These are phyloP conservation scores for Aphelocoma coerulescens DNA, from an alignment of 2,113 vertebrate species.

Conservation along the genomic window DNA sequence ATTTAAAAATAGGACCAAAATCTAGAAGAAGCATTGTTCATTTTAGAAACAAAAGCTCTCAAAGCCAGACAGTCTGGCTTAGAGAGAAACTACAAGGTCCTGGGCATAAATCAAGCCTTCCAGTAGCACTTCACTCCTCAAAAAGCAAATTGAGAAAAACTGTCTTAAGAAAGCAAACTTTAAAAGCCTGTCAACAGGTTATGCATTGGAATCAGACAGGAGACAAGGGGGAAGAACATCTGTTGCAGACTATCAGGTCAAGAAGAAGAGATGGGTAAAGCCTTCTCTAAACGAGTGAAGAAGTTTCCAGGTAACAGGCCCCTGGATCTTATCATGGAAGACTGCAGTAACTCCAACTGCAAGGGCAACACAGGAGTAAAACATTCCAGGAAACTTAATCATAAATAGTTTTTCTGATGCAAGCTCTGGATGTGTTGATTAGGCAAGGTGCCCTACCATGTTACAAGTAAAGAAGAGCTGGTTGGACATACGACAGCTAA, in stretches of 20 bases:
- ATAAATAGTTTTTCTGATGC: background rate
- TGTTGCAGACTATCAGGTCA: background rate
- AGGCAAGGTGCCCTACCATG: background rate
- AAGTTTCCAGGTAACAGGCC: background rate
- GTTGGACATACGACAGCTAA: background rate
- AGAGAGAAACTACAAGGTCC: background rate
- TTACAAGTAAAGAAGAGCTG: background rate
- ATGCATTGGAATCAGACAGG: background rate
- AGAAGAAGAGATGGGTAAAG: background rate
- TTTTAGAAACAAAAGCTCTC: background rate
- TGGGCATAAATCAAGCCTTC: background rate
- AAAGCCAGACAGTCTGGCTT: background rate
- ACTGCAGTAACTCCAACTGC: background rate
- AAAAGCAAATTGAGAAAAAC: background rate
- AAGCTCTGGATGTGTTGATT: background rate
- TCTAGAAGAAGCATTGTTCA: background rate
- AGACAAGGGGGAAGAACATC: background rate
- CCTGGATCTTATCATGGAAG: background rate
- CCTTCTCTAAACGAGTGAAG: background rate
- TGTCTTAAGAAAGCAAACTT: background rate
- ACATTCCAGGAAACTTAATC: background rate
- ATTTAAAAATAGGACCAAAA: background rate
- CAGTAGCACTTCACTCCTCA: background rate
- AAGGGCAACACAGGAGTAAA: background rate
- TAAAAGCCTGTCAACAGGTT: background rate